A percentile compares a stretch with the other conserved stretches of the same genome.
Conservation (phyloP, 1,140 invertebrate species). For the Drosophila pruinosa region DNA sequence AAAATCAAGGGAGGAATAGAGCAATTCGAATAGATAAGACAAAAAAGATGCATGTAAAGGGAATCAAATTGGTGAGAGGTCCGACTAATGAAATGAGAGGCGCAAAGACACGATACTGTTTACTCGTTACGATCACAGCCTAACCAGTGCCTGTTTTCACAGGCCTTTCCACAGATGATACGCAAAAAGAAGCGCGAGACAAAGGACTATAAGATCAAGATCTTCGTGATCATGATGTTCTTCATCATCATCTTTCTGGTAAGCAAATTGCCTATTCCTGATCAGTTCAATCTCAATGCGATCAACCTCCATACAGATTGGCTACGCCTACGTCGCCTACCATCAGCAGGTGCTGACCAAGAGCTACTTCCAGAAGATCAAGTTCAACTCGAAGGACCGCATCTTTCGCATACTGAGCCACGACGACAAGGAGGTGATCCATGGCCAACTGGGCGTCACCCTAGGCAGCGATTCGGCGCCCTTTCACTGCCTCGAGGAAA, state of each 20-base stretch:
- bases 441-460: slow-evolving; percentile 87
- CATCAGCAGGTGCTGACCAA: slow-evolving; percentile 91
- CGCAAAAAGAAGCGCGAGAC: slow-evolving; percentile 86
- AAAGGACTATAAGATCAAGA: slow-evolving; percentile 89
- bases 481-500: slow-evolving; percentile 88
- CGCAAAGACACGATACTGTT: too few species aligned
- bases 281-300: neutral
- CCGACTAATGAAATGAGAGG: too few species aligned
- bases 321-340: slow-evolving; percentile 92
- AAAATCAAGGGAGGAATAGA: too few species aligned
- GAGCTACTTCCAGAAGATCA: slow-evolving; percentile 92
- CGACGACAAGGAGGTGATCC: slow-evolving; percentile 88
- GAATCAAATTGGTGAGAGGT: too few species aligned
- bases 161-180: slow-evolving; percentile 84
- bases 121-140: neutral
- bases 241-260: slow-evolving; percentile 89
- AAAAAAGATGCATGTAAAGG: too few species aligned
- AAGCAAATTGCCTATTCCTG: slow-evolving; percentile 35
- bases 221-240: slow-evolving; percentile 91
- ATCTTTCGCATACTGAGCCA: slow-evolving; percentile 89
- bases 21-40: too few species aligned
- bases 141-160: neutral
- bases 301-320: slow-evolving; percentile 83
- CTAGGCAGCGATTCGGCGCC: slow-evolving; percentile 85
- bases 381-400: slow-evolving; percentile 91